Base-by-base conservation (phyloP, 2,888 invertebrate species). In the Drepanosiphum platanoidis region DNA sequence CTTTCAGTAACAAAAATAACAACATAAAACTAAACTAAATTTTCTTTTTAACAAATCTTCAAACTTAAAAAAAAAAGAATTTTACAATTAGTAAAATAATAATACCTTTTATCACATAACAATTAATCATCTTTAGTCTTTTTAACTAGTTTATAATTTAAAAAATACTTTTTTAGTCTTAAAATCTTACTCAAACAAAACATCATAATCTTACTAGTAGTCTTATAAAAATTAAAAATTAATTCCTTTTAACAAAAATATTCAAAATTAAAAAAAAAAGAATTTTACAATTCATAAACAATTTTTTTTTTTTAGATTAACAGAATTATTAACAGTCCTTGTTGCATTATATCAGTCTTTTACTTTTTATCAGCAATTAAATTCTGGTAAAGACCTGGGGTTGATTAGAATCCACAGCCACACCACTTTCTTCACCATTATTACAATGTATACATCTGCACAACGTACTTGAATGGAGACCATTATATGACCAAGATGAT, bases 361-460 rank as follows among this genome's bases (percentile, higher is more conserved):
- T 27, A 5, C 77, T 30, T 15, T 58, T 77, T 58, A 58, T 74
- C n/a, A 15, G 36, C 13, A 68, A 68, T 68, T 15, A 32, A 66
- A 84, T 75, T 84, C 68, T 39, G 52, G 68, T 13, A 66, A 34
- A 68, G n/a, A 15, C 30, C 68, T 36, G n/a, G 77, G 84, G 75
- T 84, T 77, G 84, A 77, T 75, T 75, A 36, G 64, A 83, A 83
- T 68, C 64, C 75, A 75, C 27, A 11, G 66, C 13, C 27, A 64
- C 27, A 64, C 30, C 13, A 52, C 83, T 83, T 83, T 83, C 83
- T 64, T 83, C 61, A 27, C 27, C 13, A 83, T 70, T 84, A 52
- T 68, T 39, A 18, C 15, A 84, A 15, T 84, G 77, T 1, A 15
- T 15, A 84, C 52, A 68, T 27, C 8, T 36, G 36, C 30, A 68